A percentile compares a stretch with the other conserved stretches of the same genome.
Conservation (phyloP, 2,113 vertebrate genomes). For the Tachuris rubrigastra region DNA sequence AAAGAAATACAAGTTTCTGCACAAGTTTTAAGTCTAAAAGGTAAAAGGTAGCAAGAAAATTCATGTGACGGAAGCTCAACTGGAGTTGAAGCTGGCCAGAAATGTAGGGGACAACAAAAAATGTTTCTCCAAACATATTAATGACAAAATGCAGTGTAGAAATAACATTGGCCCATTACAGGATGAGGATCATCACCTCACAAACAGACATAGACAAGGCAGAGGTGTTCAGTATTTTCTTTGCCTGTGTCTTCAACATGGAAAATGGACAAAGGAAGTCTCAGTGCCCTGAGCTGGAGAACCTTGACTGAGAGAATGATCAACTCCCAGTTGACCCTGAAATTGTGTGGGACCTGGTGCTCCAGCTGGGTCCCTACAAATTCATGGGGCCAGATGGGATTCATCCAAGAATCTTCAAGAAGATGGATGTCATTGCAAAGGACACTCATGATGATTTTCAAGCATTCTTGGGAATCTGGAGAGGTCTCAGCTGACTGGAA, state of each 20-base stretch:
- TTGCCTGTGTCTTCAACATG: not conserved
- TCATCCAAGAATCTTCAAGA: not conserved
- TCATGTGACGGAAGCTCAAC: accelerated
- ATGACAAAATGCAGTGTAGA: not conserved
- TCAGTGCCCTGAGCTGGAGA: not conserved
- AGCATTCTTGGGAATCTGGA: not conserved
- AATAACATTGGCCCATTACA: not conserved
- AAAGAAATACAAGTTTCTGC: not conserved
- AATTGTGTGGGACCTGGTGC: not conserved
- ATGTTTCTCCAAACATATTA: not conserved
- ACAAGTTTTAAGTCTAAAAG: not conserved
- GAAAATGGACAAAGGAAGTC: accelerated
- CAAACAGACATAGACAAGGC: not conserved
- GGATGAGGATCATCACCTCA: not conserved
- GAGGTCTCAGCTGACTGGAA: not conserved
- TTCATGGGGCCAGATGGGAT: not conserved
- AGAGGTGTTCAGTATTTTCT: not conserved
- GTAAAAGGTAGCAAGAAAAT: not conserved
- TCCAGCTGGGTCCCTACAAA: not conserved
- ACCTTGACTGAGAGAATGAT: not conserved
- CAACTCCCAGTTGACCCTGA: not conserved
- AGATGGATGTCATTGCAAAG: not conserved
- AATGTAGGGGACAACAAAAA: not conserved
- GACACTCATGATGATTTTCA: not conserved
- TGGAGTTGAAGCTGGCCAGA: not conserved